Evolutionary conservation across 2,797 vertebrate species (phyloP), one percentile per base, ranked within the genome.

Genomic region (Glyptemys insculpta): DNA sequence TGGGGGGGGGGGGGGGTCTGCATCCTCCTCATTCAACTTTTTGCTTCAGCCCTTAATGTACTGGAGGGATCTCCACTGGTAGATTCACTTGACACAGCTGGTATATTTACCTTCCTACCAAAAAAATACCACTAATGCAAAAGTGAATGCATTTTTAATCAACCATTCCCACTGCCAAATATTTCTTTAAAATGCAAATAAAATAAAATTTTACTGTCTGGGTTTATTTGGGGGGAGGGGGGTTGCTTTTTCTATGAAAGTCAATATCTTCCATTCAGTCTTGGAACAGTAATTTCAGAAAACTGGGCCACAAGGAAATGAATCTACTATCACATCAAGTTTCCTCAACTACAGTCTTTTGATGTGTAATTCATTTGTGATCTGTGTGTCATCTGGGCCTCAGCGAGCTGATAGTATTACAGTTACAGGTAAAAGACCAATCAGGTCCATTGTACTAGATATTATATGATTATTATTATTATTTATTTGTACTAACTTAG

Each of bases 401-500:
- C 6, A 7, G 44, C 1, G 25, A 18, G 44, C 74, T 18, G 31
- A 44, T 16, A 31, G 78, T 44, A 8, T n/a, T 76, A 8, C 25
- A 59, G 25, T 16, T 27, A 31, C 81, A 31, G 0, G 34, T 47
- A 1, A 52, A 81, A 41, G 65, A 62, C 16, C 10, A 29, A 9
- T 41, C 50, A 5, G 50, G 86, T 31, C 2, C 0, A 44, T 79
- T 44, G 44, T 10, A 5, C 3, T 1, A 1, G 27, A 21, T 0
- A 0, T 52, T 5, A 44, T 21, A 0, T 65, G 7, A 34, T 62
- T 18, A 27, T 57, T 50, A 56, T 57, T 57, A 62, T n/a, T 65
- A n/a, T n/a, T 65, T 65, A 65, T 68, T 68, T 68, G 18, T 68
- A 68, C 62, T 31, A 29, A 14, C 57, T 37, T 68, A 21, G 18